phyloP scores from a whole-genome alignment of 2,797 vertebrate species.

The Lemur catta region DNA sequence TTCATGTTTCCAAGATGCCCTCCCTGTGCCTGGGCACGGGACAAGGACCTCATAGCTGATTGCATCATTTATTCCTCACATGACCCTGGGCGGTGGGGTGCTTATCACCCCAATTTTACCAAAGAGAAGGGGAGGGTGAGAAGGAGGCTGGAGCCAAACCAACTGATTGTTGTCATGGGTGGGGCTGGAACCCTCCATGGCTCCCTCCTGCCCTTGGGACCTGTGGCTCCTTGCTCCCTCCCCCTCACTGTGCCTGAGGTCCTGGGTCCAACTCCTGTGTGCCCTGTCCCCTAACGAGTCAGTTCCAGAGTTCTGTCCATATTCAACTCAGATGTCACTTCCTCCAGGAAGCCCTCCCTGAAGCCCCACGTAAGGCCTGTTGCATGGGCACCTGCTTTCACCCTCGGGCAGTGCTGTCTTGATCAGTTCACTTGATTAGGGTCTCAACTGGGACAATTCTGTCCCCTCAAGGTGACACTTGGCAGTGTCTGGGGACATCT shows the following conservation, averaged over 20 bases:
- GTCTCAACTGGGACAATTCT: not conserved
- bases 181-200: not conserved
- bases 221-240: not conserved
- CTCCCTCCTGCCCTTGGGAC: not conserved
- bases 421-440: not conserved
- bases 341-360: not conserved
- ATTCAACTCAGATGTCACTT: not conserved
- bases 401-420: too few relatives aligned
- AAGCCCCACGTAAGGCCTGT: not conserved
- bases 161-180: fast-evolving
- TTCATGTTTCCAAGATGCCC: not conserved
- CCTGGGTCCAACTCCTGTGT: not conserved
- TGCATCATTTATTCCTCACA: not conserved
- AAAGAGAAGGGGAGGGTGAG: not conserved
- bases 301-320: not conserved
- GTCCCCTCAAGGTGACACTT: not conserved
- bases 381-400: not conserved
- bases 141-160: not conserved
- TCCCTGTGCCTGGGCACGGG: not conserved
- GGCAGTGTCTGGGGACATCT: not conserved
- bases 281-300: too few relatives aligned
- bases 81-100: fast-evolving
- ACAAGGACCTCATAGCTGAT: too few relatives aligned
- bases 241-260: not conserved
- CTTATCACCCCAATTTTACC: not conserved